Base-by-base conservation (phyloP, 1,140 invertebrate genomes). In the Drosophila nigrodunni region DNA sequence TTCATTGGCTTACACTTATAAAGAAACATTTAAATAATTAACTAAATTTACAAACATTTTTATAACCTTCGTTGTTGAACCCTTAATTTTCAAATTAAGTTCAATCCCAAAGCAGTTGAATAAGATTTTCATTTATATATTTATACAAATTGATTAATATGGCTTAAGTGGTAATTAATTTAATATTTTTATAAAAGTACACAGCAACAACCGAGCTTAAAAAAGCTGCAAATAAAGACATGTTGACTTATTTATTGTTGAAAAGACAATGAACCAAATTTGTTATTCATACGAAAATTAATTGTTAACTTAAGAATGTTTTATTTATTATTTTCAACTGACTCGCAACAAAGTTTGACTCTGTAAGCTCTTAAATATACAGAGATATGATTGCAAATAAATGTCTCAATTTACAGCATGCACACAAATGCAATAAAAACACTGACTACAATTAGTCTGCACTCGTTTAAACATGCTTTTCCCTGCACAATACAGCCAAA, bases 321-420 rank as follows among this genome's bases (percentile, higher is more conserved):
- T 62, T 10, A 52, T 60, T 67, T 50, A 52, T 46, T 39, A 21
- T 57, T 49, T 1, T 1, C 46, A 21, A 15, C 1, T 69, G 46
- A 52, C 37, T 18, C 54, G 52, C 15, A 8, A 21, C 15, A 34
- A 30, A 11, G n/a, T 30, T 25, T 10, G 21, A 30, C 37, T 37
- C n/a, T 37, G 18, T 44, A 15, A 49, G 7, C 18, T 21, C 25
- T 50, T 8, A 25, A 10, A 50, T 15, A 5, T 21, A 54, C 18
- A 39, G 25, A 50, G 13, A 15, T 46, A 30, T 43, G 11, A 21
- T 13, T 25, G 18, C 3, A 9, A 15, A 44, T 41, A 18, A 50
- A 21, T 74, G 54, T 69, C 47, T 66, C 43, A 69, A 49, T 43
- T 50, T 47, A 37, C 37, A 58, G 47, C 39, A 65, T 52, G 18